phyloP scores from a whole-genome alignment of 2,888 invertebrate species.

The Cabera pusaria region DNA sequence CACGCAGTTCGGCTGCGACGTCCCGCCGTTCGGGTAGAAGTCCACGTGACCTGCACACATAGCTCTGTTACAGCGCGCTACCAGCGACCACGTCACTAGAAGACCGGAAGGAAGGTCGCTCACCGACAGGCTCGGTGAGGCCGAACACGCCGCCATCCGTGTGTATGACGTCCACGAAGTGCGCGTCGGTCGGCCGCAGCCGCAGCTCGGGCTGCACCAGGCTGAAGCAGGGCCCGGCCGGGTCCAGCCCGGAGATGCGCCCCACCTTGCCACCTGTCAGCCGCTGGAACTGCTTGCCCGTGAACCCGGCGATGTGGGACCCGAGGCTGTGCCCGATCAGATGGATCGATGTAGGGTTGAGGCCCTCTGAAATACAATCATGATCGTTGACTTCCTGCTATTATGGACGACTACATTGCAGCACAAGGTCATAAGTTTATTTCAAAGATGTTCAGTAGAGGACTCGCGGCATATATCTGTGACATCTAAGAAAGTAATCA shows the following conservation, averaged over 20 bases:
- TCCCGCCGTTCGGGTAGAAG: conserved; percentile 67
- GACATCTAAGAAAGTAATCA: too few species aligned
- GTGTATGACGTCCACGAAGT: conserved; percentile 63
- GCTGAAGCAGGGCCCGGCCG: conserved; percentile 73
- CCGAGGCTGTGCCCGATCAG: conserved; percentile 73
- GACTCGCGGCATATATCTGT: too few species aligned
- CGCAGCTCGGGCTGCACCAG: conserved; percentile 43
- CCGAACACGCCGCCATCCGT: conserved; percentile 64
- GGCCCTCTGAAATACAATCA: conserved; percentile 45
- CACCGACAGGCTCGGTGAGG: conserved; percentile 53
- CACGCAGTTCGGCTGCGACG: conserved; percentile 64
- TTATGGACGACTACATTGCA: too few species aligned
- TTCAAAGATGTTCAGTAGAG: too few species aligned
- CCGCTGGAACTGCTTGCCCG: conserved; percentile 52
- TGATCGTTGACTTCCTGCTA: too few species aligned
- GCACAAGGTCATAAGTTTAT: too few species aligned
- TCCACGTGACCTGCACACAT: conserved; percentile 60
- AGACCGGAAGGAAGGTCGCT: too few species aligned
- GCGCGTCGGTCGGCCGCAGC: conserved; percentile 53
- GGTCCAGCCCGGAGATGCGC: conserved; percentile 64
- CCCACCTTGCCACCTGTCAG: conserved; percentile 52
- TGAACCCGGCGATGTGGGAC: conserved; percentile 62
- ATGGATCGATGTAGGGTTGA: conserved; percentile 51
- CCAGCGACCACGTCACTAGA: too few species aligned
- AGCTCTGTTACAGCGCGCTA: too few species aligned